These are phyloP conservation scores for Delichon dasypus DNA, from an alignment of 2,797 vertebrate genomes.

Conservation along the genomic window DNA sequence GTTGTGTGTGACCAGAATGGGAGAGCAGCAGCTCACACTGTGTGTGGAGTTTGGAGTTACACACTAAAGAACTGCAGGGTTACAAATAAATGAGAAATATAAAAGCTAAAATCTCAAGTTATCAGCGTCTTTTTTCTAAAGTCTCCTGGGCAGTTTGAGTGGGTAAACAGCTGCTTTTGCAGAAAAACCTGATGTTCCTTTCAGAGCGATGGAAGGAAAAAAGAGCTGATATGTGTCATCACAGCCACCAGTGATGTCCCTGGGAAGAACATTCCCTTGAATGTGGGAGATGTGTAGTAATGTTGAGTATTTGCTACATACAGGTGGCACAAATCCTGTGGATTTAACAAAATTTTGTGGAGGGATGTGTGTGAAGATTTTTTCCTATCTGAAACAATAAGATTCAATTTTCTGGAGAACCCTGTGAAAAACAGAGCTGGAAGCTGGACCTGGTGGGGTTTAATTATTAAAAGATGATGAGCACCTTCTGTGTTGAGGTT, in stretches of 20 bases:
- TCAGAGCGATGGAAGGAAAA: background rate
- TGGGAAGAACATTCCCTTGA: background rate
- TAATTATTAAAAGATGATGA: background rate
- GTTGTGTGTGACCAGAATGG: background rate
- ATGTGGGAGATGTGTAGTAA: background rate
- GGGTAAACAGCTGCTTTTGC: background rate
- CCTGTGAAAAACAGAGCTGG: background rate
- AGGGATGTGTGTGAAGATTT: too few species aligned
- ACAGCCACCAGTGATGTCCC: background rate
- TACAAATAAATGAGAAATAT: fast-evolving
- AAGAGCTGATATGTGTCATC: background rate
- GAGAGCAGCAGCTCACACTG: background rate
- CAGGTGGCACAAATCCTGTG: background rate
- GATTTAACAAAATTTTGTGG: fast-evolving
- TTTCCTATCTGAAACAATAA: background rate
- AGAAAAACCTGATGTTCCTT: background rate
- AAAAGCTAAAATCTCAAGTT: background rate
- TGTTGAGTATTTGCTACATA: fast-evolving
- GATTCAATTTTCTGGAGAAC: background rate
- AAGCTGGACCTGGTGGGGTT: background rate
- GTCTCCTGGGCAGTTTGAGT: background rate
- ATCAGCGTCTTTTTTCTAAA: background rate
- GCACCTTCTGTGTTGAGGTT: background rate
- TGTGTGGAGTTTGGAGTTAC: fast-evolving
- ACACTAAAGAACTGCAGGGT: background rate